A percentile compares a stretch with the other conserved stretches of the same genome.
Conservation (phyloP, 2,797 vertebrate genomes). For the Eleutherodactylus coqui region DNA sequence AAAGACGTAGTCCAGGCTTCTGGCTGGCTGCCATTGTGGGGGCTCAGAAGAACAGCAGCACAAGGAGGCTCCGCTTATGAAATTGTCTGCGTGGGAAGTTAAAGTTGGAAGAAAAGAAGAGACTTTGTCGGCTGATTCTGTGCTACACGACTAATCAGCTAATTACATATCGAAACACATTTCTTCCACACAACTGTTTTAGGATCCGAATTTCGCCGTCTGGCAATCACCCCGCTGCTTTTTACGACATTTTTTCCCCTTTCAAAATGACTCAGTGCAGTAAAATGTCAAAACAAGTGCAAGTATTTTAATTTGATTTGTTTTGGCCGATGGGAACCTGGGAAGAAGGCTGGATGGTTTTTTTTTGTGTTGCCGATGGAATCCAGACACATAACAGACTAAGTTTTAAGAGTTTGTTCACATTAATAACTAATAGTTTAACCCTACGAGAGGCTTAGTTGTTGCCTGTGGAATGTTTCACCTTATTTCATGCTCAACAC, state of each 20-base stretch:
- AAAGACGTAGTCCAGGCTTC: background rate
- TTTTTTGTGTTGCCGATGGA: background rate
- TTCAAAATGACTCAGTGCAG: background rate
- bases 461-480: slow-evolving; percentile 17
- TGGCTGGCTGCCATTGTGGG: slow-evolving; percentile 44
- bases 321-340: slow-evolving; percentile 38
- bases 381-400: slow-evolving; percentile 42
- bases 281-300: slow-evolving; percentile 26
- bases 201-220: background rate
- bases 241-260: background rate
- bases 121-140: background rate
- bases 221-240: background rate
- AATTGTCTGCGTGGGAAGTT: background rate
- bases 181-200: background rate
- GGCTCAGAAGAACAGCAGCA: background rate
- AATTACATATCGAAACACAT: background rate
- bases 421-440: slow-evolving; percentile 16
- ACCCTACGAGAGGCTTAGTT: background rate
- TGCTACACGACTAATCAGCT: background rate
- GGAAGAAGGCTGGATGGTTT: background rate
- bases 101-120: background rate
- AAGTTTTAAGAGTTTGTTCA: background rate
- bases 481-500: background rate
- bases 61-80: background rate
- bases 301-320: slow-evolving; percentile 31